Evolutionary conservation across 2,888 invertebrate genomes (phyloP).

Genomic region (Cephonodes hylas): DNA sequence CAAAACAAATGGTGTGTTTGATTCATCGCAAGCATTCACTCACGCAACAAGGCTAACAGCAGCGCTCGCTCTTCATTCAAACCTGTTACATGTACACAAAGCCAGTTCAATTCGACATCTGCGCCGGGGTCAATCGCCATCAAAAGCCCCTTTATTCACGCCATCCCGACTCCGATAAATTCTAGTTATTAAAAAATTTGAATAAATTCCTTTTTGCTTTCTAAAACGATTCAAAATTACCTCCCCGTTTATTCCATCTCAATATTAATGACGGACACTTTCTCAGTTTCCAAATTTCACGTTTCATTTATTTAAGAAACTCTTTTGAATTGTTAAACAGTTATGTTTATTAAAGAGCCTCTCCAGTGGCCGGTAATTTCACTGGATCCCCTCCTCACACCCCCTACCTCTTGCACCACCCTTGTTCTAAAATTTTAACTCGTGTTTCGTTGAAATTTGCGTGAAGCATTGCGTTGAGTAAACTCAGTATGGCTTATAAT

Average conservation of each 20-base stretch:
- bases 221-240: constrained; percentile 1
- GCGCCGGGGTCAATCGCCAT: background rate
- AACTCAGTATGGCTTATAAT: background rate
- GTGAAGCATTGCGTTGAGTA: background rate
- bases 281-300: constrained; percentile 10
- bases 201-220: constrained; percentile 7
- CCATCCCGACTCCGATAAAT: background rate
- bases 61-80: background rate
- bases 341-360: constrained; percentile 9
- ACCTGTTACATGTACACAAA: background rate
- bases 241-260: constrained; percentile 6
- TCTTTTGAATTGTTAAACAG: constrained; percentile 10
- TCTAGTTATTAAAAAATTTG: constrained; percentile 7
- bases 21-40: background rate
- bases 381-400: background rate
- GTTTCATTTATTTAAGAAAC: constrained; percentile 10
- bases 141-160: constrained; percentile 1
- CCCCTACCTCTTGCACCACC: background rate
- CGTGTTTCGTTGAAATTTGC: background rate
- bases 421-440: background rate
- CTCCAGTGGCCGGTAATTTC: constrained; percentile 8
- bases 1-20: background rate
- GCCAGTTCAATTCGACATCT: background rate
- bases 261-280: constrained; percentile 10
- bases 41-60: background rate